phyloP scores from a whole-genome alignment of 1,140 invertebrate species.

The Coelopa frigida region DNA sequence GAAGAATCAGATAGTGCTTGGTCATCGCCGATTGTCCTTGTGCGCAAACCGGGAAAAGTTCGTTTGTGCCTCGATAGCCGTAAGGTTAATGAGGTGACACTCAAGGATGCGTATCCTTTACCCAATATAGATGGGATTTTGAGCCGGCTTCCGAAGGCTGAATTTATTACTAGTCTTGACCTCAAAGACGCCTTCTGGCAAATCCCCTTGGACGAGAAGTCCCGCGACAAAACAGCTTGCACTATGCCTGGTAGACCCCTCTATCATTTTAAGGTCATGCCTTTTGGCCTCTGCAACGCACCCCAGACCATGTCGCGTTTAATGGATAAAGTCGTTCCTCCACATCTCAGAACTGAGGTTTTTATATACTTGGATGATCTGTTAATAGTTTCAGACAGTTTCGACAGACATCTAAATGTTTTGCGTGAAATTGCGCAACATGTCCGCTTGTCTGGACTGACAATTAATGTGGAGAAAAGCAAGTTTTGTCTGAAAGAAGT shows the following conservation, averaged over 20 bases:
- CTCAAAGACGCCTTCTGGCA: constrained; percentile 19
- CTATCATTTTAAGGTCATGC: constrained; percentile 27
- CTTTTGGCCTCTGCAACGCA: constrained; percentile 11
- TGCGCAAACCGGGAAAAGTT: constrained; percentile 13
- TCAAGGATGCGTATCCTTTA: constrained; percentile 26
- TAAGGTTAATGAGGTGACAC: constrained; percentile 37
- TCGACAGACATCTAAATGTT: constrained; percentile 34
- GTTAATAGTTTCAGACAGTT: constrained; percentile 27
- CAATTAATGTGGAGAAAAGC: constrained; percentile 17
- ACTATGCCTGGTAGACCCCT: constrained; percentile 24
- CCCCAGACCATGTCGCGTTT: constrained; percentile 9
- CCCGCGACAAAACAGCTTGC: constrained; percentile 40
- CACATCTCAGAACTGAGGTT: constrained; percentile 4
- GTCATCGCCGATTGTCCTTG: constrained; percentile 4
- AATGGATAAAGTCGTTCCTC: constrained; percentile 9
- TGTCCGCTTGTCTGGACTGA: constrained; percentile 19
- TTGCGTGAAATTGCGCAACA: constrained; percentile 17
- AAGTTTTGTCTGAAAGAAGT: constrained; percentile 21
- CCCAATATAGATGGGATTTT: constrained; percentile 31
- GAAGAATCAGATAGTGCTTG: no score
- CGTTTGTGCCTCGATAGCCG: constrained; percentile 41
- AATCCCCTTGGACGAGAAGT: constrained; percentile 16
- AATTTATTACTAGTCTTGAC: constrained; percentile 15
- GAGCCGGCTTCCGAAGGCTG: constrained; percentile 27
- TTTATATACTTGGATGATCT: constrained; percentile 33